These are phyloP conservation scores for Styela clava DNA, from an alignment of 23 tunicate species.

Conservation along the genomic window DNA sequence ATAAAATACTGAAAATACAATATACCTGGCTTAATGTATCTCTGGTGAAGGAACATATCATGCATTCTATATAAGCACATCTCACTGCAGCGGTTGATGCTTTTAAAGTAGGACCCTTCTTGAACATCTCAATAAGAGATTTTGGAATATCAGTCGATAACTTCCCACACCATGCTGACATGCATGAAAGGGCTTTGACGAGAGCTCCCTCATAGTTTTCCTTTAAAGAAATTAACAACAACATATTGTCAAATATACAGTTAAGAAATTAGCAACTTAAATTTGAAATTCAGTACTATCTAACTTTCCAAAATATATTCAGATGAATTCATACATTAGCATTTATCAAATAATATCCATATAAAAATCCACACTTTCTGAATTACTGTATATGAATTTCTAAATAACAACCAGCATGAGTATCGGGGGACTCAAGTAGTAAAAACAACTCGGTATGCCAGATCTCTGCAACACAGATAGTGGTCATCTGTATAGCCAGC, in stretches of 20 bases:
- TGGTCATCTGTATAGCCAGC: no score
- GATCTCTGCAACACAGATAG: no score
- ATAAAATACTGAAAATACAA: no score
- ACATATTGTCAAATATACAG: neutral
- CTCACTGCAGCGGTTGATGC: constrained; percentile 56
- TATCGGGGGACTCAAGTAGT: no score
- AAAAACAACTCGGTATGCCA: no score
- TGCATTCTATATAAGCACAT: constrained; percentile 44
- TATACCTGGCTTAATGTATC: constrained; percentile 59
- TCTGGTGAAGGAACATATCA: constrained; percentile 34
- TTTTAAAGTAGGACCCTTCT: constrained; percentile 56
- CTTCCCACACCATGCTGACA: constrained; percentile 54
- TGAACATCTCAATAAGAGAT: constrained; percentile 47
- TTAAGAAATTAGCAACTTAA: neutral
- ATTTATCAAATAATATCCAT: no score
- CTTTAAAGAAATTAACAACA: constrained; percentile 23
- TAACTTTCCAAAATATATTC: no score
- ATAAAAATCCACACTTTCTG: no score
- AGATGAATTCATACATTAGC: no score
- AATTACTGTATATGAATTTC: no score
- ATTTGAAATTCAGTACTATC: no score
- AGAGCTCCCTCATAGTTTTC: constrained; percentile 75
- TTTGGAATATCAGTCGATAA: constrained; percentile 33
- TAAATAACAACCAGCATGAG: no score
- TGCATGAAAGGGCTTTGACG: constrained; percentile 21